Evolutionary conservation across 2,113 vertebrate species (phyloP).

Genomic region (Anser cygnoides): DNA sequence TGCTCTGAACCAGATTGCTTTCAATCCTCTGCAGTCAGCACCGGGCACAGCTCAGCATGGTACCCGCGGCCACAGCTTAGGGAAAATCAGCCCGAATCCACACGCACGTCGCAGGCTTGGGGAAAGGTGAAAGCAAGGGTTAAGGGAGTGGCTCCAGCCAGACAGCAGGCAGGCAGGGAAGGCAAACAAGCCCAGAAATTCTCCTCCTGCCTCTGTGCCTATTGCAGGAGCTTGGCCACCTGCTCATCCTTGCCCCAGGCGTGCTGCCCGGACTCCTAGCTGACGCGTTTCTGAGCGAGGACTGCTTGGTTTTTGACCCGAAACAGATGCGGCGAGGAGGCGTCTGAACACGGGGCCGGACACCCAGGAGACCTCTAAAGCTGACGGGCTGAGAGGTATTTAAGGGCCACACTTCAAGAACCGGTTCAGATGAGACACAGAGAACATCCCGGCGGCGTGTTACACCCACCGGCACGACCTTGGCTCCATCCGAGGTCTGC

Average conservation of each 20-base stretch:
- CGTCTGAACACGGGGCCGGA: neutral
- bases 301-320: neutral
- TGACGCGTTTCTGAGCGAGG: neutral
- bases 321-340: neutral
- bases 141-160: neutral
- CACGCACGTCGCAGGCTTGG: rapidly evolving
- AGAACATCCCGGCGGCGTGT: neutral
- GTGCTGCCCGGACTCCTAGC: neutral
- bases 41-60: neutral
- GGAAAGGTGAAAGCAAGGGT: neutral
- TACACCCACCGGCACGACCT: no score
- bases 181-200: neutral
- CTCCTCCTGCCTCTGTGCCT: neutral
- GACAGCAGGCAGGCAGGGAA: neutral
- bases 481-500: no score
- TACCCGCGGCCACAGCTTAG: rapidly evolving
- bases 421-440: neutral
- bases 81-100: rapidly evolving
- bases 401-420: neutral
- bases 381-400: neutral
- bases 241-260: neutral
- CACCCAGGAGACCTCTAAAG: neutral
- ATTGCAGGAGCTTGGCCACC: neutral
- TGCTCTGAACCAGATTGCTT: neutral
- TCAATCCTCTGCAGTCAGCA: neutral